These are phyloP conservation scores for Hiodon tergisus DNA, from an alignment of 2,113 vertebrate genomes.

Conservation along the genomic window DNA sequence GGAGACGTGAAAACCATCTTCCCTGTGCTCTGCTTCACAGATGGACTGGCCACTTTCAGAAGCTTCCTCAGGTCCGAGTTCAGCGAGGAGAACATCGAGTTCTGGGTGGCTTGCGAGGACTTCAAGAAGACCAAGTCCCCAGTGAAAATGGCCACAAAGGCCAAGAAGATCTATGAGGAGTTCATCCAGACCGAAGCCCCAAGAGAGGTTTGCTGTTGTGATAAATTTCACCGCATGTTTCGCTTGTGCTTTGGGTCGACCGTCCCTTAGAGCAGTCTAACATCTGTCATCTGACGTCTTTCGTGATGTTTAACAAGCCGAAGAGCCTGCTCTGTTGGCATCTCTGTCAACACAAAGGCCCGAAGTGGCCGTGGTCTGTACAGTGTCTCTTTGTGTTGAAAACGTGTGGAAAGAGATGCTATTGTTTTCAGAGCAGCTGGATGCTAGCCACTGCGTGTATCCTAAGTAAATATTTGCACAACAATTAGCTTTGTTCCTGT, in stretches of 20 bases:
- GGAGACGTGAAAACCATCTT: neutral
- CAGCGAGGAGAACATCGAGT: constrained; percentile 73
- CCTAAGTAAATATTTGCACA: constrained; percentile 4
- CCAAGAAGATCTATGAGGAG: constrained; percentile 69
- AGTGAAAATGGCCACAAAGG: constrained; percentile 58
- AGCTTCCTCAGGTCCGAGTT: constrained; percentile 70
- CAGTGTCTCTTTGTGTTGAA: neutral
- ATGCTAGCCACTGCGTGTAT: neutral
- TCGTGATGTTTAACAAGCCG: neutral
- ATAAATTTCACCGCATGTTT: neutral
- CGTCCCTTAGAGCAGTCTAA: neutral
- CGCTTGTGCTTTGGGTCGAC: neutral
- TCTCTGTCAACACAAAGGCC: neutral
- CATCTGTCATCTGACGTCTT: neutral
- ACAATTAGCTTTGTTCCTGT: neutral
- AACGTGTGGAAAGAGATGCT: neutral
- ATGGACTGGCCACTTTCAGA: constrained; percentile 65
- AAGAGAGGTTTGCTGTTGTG: constrained; percentile 57
- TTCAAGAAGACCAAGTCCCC: constrained; percentile 68
- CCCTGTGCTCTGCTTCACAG: constrained; percentile 39
- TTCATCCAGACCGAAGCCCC: constrained; percentile 67
- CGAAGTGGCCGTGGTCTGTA: neutral
- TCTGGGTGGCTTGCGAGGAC: constrained; percentile 73
- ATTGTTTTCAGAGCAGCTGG: neutral
- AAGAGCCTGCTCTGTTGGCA: neutral